phyloP scores from a whole-genome alignment of 2,113 vertebrate species.

The Raja brachyura region DNA sequence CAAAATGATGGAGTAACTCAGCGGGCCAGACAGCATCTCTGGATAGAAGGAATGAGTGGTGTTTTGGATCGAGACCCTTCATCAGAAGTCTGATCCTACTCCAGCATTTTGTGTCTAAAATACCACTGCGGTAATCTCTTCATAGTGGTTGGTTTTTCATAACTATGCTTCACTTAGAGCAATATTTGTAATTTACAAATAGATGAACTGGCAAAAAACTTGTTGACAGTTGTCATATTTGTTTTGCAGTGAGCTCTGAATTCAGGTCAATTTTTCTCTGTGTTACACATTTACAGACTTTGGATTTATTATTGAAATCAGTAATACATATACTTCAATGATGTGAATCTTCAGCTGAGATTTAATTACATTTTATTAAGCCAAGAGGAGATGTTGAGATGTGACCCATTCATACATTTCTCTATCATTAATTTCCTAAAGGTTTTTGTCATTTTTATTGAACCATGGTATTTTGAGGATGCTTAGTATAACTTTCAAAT shows the following conservation, averaged over 20 bases:
- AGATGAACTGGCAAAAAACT: neutral
- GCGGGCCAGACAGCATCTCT: too few species aligned
- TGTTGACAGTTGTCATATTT: neutral
- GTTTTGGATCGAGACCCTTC: too few species aligned
- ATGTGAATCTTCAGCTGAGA: neutral
- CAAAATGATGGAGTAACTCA: too few species aligned
- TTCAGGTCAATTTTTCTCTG: neutral
- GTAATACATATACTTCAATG: neutral
- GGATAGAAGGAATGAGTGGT: too few species aligned
- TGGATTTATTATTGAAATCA: neutral
- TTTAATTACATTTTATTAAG: neutral
- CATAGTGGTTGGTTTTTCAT: neutral
- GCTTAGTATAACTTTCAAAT: neutral
- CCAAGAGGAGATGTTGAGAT: neutral
- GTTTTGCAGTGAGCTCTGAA: neutral
- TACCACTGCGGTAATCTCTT: neutral
- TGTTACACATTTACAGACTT: neutral
- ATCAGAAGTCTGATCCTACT: too few species aligned
- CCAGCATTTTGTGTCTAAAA: too few species aligned
- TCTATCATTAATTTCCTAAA: neutral
- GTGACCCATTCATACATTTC: neutral
- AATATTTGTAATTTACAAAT: neutral
- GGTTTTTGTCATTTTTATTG: neutral
- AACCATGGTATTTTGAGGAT: neutral
- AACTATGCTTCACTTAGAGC: neutral